phyloP scores from a whole-genome alignment of 2,113 vertebrate genomes.

The Phodopus roborovskii region DNA sequence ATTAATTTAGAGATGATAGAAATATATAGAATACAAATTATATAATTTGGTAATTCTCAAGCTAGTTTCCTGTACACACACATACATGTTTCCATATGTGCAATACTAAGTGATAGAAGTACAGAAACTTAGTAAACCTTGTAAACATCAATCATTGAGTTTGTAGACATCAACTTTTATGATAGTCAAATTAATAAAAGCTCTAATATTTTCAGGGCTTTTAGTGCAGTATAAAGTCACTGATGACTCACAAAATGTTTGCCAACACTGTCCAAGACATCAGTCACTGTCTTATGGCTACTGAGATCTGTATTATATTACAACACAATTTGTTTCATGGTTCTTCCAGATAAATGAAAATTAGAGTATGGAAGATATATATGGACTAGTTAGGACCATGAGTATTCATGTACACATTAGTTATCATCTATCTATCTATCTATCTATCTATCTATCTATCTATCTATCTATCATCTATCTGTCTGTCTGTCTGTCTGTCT shows the following conservation, averaged over 20 bases:
- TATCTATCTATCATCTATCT: not conserved
- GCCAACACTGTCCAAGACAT: not conserved
- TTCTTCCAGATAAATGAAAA: not conserved
- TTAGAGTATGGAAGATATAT: not conserved
- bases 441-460: not conserved
- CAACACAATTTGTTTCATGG: not conserved
- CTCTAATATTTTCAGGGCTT: not conserved
- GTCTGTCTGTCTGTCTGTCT: not conserved
- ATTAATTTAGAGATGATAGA: not conserved
- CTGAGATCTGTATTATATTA: not conserved
- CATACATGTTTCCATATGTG: not conserved
- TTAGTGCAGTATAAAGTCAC: not conserved
- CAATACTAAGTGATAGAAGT: not conserved
- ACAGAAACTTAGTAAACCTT: not conserved
- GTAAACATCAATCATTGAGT: not conserved
- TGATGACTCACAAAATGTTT: not conserved
- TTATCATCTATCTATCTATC: not conserved
- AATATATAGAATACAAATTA: not conserved
- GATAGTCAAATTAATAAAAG: not conserved
- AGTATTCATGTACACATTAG: not conserved
- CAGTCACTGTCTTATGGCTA: not conserved
- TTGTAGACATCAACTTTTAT: not conserved
- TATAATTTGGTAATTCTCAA: not conserved
- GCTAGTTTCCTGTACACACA: not conserved
- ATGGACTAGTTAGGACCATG: not conserved